These are phyloP conservation scores for Lingula anatina DNA, from an alignment of 2,888 invertebrate species.

Conservation along the genomic window DNA sequence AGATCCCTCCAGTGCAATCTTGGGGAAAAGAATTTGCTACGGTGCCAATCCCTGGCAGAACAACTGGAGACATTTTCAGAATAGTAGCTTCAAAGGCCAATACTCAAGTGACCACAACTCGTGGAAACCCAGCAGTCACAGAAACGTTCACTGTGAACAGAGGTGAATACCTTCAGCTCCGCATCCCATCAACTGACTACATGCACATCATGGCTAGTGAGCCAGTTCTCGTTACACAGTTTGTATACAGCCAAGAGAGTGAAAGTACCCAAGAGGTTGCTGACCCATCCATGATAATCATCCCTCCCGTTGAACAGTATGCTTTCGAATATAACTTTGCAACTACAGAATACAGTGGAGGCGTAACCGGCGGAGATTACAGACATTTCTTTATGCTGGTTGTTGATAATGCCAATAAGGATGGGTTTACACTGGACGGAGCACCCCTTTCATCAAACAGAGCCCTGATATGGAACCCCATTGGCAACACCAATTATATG, in stretches of 20 bases:
- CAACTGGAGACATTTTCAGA: constrained; percentile 14
- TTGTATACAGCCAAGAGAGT: constrained; percentile 2
- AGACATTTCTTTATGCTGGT: too few relatives aligned
- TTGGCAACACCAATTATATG: background rate
- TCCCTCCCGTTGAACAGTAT: too few relatives aligned
- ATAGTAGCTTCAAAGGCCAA: background rate
- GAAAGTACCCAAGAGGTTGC: too few relatives aligned
- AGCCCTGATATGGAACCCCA: background rate
- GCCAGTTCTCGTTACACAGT: constrained; percentile 11
- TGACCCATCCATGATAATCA: constrained; percentile 18
- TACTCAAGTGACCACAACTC: background rate
- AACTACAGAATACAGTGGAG: too few relatives aligned
- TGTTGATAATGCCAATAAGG: too few relatives aligned
- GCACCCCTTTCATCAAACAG: too few relatives aligned
- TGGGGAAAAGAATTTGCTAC: constrained; percentile 17
- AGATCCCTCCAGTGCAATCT: constrained; percentile 13
- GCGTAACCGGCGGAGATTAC: too few relatives aligned
- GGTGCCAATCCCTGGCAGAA: constrained; percentile 13
- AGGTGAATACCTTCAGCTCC: constrained; percentile 1
- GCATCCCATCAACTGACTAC: background rate
- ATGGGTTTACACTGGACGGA: too few relatives aligned
- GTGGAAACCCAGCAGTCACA: background rate
- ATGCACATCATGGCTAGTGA: constrained; percentile 3
- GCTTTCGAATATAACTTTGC: too few relatives aligned
- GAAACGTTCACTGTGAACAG: background rate